Evolutionary conservation across 1,140 invertebrate genomes (phyloP), one percentile per base, ranked within the genome.

Genomic region (Orchesella cincta): DNA sequence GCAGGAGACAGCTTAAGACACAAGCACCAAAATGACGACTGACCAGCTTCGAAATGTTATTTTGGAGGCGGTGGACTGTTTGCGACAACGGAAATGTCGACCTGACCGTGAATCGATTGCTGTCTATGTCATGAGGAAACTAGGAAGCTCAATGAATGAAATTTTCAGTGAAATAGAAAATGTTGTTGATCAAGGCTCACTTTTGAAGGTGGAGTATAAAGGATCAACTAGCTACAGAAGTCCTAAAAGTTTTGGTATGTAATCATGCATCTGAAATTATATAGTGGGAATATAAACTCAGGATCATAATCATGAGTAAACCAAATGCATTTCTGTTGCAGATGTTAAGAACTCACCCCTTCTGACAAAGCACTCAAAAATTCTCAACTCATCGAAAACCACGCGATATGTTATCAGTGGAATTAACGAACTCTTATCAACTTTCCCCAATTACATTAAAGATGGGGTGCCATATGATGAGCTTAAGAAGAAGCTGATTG

Each of bases 191-290:
- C 89, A 89, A 54, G 91, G 91, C 84, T 89, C 90, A 78, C 91
- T 95, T 18, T 89, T 93, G 74, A 93, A 93, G 88, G 93, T 94
- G 3, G 92, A 94, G 82, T 94, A 94, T 85, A 94, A 95, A 86
- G 92, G 93, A 79, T 92, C 90, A 85, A 92, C 90, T 64, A 93
- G 92, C 85, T 94, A 94, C 82, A 87, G 93, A 80, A 94, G 93
- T 86, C 92, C 92, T 12, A 89, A 84, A 14, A 87, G 86, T 82
- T 87, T 84, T 82, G 83, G 82, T 78, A 83, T 76, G 70, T 33
- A 82, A 78, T 31, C 8, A n/a, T n/a, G n/a, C n/a, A n/a, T n/a
- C n/a, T n/a, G n/a, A n/a, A n/a, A n/a, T n/a, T n/a, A n/a, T n/a
- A n/a, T n/a, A n/a, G n/a, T n/a, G n/a, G n/a, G n/a, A n/a, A n/a